Evolutionary conservation across 35 echinoderm and acorn worm genomes (phyloP), one percentile per base, ranked within the genome.

Genomic region (Hemicentrotus pulcherrimus): DNA sequence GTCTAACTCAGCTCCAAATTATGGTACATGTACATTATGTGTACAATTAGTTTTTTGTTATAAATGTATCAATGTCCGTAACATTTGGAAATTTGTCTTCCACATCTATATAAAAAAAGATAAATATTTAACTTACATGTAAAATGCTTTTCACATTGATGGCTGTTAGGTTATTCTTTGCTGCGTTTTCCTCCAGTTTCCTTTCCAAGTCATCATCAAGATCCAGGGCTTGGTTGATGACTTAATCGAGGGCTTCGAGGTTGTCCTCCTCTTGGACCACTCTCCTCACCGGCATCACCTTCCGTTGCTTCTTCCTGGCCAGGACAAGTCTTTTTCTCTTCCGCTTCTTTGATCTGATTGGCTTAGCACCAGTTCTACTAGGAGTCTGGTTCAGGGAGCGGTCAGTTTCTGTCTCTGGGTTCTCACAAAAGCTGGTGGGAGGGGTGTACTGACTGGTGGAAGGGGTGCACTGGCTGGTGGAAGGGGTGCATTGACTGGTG

Each of bases 141-240:
- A 99, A 86, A 46, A 99, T 99, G 86, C 94, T 99, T 78, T 97
- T 99, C 1, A 99, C 98, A 96, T 99, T 99, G 52, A 96, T 95
- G 6, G 96, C 96, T 28, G 97, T 96, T 28, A 99, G 95, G 95
- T 99, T 99, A n/a, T 99, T 99, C 91, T 96, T 99, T 15, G 41
- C 85, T 18, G 98, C 98, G 88, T 97, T 98, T 48, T 95, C 96
- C 86, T 99, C 98, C 32, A 99, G 91, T 52, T 88, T 97, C 70
- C 96, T 96, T 45, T 99, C 98, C 52, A 99, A 86, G 31, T 97
- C 95, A 59, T 94, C 91, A 91, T 97, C 96, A 88, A 96, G 32
- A 28, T 89, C 87, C 19, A 98, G 94, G 35, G 32, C 46, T 70
- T 92, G n/a, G 31, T 95, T 86, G 47, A 86, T 46, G 52, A 11